A percentile compares a stretch with the other conserved stretches of the same genome.
phyloP scores from a whole-genome alignment of 1,140 invertebrate species.

The Magallana gigas region DNA sequence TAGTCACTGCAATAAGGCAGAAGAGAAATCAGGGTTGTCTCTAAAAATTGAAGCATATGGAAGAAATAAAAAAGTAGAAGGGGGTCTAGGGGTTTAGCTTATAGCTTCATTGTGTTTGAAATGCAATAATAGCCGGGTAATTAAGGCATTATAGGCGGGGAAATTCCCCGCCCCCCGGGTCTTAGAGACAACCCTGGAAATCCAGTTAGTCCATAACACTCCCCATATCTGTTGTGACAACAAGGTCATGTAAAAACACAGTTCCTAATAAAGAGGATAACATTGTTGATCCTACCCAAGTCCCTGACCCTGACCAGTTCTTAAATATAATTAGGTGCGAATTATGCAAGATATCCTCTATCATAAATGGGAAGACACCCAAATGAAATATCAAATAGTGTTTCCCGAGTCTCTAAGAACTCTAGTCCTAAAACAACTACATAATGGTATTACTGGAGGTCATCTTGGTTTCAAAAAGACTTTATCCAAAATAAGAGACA shows the following conservation, averaged over 20 bases:
- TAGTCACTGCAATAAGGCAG: conserved; percentile 13
- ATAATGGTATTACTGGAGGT: conserved; percentile 48
- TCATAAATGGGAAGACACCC: conserved; percentile 48
- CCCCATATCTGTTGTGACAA: not conserved
- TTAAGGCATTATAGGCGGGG: no score
- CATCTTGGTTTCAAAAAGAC: conserved; percentile 43
- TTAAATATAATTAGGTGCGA: conserved; percentile 54
- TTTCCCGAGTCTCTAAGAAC: conserved; percentile 39
- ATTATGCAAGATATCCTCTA: conserved; percentile 49
- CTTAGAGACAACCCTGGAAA: not conserved
- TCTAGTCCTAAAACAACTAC: conserved; percentile 53
- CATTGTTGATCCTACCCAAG: no score
- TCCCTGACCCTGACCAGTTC: not conserved
- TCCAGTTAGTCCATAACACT: no score
- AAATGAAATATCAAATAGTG: conserved; percentile 38
- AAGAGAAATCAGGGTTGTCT: no score
- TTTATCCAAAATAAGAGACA: not conserved
- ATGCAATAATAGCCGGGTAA: no score
- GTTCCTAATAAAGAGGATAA: not conserved
- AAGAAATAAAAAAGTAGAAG: no score
- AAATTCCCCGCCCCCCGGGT: no score
- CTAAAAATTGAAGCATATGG: no score
- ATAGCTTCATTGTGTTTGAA: no score
- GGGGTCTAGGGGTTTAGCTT: no score
- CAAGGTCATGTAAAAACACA: not conserved